A percentile compares a stretch with the other conserved stretches of the same genome.
Evolutionary conservation across 2,888 invertebrate species (phyloP).

Genomic region (Parasteatoda lunata): DNA sequence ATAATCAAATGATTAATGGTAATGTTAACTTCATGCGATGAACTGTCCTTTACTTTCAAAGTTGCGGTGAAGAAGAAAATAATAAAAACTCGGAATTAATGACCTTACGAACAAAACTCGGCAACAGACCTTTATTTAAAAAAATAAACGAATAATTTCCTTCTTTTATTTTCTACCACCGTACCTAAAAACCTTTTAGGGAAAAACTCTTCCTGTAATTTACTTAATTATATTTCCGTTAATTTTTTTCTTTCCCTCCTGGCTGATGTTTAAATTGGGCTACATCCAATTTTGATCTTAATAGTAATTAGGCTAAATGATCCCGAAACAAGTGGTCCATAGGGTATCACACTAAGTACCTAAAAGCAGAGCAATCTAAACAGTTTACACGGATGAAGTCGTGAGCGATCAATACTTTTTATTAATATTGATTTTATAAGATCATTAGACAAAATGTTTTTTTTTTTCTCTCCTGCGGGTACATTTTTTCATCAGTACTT

Average conservation of each 20-base stretch:
- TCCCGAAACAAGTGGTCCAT: constrained; percentile 67
- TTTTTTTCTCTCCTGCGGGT: constrained; percentile 37
- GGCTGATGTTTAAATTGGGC: constrained; percentile 66
- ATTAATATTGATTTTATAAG: constrained; percentile 67
- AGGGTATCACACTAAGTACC: constrained; percentile 61
- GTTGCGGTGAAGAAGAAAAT: constrained; percentile 65
- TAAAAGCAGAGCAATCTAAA: constrained; percentile 65
- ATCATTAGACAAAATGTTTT: constrained; percentile 60
- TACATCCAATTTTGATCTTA: constrained; percentile 69
- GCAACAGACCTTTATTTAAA: constrained; percentile 66
- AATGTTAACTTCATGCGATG: constrained; percentile 67
- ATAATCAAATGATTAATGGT: constrained; percentile 67
- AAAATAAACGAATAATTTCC: constrained; percentile 41
- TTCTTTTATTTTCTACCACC: constrained; percentile 34
- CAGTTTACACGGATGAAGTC: constrained; percentile 64
- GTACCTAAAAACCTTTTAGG: constrained; percentile 66
- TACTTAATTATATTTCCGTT: constrained; percentile 68
- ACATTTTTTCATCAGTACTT: neutral
- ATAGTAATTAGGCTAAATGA: constrained; percentile 68
- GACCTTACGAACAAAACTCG: constrained; percentile 67
- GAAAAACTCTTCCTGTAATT: constrained; percentile 68
- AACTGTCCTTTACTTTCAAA: constrained; percentile 68
- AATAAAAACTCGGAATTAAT: constrained; percentile 67
- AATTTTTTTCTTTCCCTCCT: constrained; percentile 52
- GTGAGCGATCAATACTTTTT: constrained; percentile 64